Conservation (phyloP, 1,140 invertebrate genomes). For the Euborellia annulipes region DNA sequence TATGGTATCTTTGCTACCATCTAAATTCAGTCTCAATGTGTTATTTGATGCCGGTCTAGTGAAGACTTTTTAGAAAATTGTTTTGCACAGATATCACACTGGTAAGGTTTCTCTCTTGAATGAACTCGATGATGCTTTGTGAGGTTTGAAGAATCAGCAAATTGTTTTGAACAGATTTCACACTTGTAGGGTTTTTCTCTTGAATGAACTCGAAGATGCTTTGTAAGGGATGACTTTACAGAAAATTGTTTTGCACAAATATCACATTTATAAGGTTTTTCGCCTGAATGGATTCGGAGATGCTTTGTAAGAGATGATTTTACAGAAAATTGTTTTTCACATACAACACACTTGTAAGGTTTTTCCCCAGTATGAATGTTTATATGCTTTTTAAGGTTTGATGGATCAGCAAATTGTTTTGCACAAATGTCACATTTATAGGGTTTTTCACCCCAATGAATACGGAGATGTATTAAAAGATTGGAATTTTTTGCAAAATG, state of each 20-base stretch:
- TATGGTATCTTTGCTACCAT: too few relatives aligned
- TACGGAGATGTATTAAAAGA: constrained; percentile 25
- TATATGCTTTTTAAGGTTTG: constrained; percentile 61
- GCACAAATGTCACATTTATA: constrained; percentile 2
- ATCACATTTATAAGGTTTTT: constrained; percentile 10
- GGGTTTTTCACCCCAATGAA: constrained; percentile 9
- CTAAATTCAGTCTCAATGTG: too few relatives aligned
- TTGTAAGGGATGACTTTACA: neutral
- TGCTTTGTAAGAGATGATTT: constrained; percentile 10
- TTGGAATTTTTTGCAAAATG: constrained; percentile 33
- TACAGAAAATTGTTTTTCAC: constrained; percentile 20
- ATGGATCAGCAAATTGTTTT: neutral
- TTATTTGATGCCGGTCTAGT: too few relatives aligned
- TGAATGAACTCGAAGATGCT: neutral
- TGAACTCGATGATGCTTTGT: constrained; percentile 18
- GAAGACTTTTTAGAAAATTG: too few relatives aligned
- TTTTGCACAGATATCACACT: constrained; percentile 32
- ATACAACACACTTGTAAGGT: constrained; percentile 26
- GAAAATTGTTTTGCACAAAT: constrained; percentile 3
- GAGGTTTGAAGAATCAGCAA: constrained; percentile 12
- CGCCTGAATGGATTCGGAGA: constrained; percentile 7
- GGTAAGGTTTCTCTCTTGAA: constrained; percentile 15
- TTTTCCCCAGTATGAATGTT: constrained; percentile 48
- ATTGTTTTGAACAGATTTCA: too few relatives aligned
- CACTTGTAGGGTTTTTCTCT: too few relatives aligned